Evolutionary conservation across 30 jellyfish, hydroid and myxozoan genomes (phyloP).

Genomic region (Catostylus mosaicus): DNA sequence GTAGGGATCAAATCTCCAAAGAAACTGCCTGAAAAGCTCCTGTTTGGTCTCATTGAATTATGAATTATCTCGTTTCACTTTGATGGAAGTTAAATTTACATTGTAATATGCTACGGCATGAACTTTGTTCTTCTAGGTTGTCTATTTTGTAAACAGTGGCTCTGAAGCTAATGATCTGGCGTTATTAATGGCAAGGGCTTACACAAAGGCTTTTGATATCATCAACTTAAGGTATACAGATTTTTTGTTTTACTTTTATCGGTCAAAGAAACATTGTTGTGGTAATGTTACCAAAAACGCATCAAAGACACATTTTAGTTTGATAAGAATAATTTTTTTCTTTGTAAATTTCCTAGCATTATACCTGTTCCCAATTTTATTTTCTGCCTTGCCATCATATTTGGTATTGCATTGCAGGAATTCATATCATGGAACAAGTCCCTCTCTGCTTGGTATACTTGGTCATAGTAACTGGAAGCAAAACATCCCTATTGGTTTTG

Average conservation of each 20-base stretch:
- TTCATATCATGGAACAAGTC: slow-evolving; percentile 92
- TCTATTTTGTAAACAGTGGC: slow-evolving; percentile 96
- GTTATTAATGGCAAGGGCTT: slow-evolving; percentile 88
- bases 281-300: not conserved
- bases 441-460: slow-evolving; percentile 82
- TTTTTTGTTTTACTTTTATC: not conserved
- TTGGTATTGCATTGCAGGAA: slow-evolving; percentile 48
- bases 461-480: slow-evolving; percentile 85
- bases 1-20: no score
- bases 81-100: no score
- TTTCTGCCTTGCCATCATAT: not conserved
- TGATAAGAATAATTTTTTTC: not conserved
- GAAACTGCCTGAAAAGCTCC: no score
- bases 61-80: no score
- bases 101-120: no score
- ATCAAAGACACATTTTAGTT: not conserved
- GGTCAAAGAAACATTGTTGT: not conserved
- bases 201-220: slow-evolving; percentile 88
- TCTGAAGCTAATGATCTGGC: slow-evolving; percentile 99
- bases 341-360: not conserved
- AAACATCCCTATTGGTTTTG: slow-evolving; percentile 89
- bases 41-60: no score
- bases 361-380: not conserved
- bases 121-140: slow-evolving; percentile 74
- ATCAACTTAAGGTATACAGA: slow-evolving; percentile 70